Conservation (phyloP, 1,140 invertebrate genomes). For the Argopecten irradians region DNA sequence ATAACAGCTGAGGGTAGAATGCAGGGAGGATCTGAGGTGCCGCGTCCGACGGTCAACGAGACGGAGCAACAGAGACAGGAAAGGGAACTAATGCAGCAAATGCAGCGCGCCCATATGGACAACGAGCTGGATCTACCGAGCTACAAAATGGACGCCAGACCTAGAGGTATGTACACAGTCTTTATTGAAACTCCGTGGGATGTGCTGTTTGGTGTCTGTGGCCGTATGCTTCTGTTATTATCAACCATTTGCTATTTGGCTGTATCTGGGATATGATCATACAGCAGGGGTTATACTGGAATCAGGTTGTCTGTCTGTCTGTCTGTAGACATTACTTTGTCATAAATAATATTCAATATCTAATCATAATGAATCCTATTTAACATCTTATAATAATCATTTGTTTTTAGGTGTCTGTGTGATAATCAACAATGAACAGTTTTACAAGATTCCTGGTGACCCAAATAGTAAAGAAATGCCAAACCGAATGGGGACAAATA, state of each 20-base stretch:
- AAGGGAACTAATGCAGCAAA: background rate
- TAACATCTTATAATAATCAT: background rate
- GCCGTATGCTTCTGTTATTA: background rate
- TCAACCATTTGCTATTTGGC: background rate
- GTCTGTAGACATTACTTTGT: no score
- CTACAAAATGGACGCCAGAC: constrained; percentile 56
- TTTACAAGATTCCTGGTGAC: constrained; percentile 44
- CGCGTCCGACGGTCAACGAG: background rate
- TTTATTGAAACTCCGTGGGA: background rate
- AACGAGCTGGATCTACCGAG: constrained; percentile 43
- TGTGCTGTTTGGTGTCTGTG: no score
- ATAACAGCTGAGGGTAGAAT: background rate
- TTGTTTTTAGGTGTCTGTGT: constrained; percentile 61
- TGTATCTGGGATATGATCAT: background rate
- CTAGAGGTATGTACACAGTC: constrained; percentile 50
- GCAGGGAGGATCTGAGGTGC: background rate
- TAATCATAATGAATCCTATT: background rate
- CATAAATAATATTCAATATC: background rate
- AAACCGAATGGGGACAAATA: constrained; percentile 54
- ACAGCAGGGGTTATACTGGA: no score
- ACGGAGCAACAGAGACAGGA: background rate
- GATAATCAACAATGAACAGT: constrained; percentile 67
- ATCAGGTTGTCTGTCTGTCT: no score
- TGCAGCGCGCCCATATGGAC: constrained; percentile 13
- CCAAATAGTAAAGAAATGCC: constrained; percentile 54